phyloP scores from a whole-genome alignment of 2,888 invertebrate genomes.

The Epirrhoe alternata region DNA sequence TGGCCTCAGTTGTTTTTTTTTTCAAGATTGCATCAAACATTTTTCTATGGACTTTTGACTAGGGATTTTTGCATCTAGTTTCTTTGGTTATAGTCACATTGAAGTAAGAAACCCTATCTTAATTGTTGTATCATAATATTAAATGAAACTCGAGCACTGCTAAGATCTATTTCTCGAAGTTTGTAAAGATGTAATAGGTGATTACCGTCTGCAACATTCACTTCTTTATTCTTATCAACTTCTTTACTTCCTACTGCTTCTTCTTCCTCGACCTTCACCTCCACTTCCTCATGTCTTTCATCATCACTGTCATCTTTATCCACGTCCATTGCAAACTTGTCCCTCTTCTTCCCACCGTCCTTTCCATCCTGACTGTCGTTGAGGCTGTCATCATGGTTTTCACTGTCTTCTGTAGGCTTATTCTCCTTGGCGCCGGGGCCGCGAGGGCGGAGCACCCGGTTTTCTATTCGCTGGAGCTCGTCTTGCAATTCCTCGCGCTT shows the following conservation, averaged over 20 bases:
- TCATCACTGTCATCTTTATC: constrained; percentile 81
- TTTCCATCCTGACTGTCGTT: constrained; percentile 35
- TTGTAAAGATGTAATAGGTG: not conserved
- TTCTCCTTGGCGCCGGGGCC: constrained; percentile 68
- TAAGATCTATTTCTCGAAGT: no score
- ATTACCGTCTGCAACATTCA: constrained; percentile 25
- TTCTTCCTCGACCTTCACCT: constrained; percentile 25
- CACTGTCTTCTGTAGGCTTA: constrained; percentile 48
- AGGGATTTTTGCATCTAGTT: no score
- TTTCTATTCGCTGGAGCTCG: constrained; percentile 87
- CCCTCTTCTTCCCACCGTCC: constrained; percentile 57
- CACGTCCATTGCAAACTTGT: constrained; percentile 75
- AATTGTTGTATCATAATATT: no score
- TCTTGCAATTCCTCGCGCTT: constrained; percentile 87
- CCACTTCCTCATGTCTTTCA: constrained; percentile 59
- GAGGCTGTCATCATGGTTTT: constrained; percentile 50
- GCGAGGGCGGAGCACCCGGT: constrained; percentile 70
- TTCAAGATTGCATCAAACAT: no score
- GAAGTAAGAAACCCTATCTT: no score
- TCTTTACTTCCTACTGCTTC: constrained; percentile 35
- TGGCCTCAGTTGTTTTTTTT: no score
- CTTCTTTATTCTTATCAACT: constrained; percentile 31
- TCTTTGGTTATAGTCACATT: no score
- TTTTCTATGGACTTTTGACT: no score
- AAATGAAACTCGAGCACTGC: no score